Base-by-base conservation (phyloP, 1,140 invertebrate genomes). In the Orius laevigatus region DNA sequence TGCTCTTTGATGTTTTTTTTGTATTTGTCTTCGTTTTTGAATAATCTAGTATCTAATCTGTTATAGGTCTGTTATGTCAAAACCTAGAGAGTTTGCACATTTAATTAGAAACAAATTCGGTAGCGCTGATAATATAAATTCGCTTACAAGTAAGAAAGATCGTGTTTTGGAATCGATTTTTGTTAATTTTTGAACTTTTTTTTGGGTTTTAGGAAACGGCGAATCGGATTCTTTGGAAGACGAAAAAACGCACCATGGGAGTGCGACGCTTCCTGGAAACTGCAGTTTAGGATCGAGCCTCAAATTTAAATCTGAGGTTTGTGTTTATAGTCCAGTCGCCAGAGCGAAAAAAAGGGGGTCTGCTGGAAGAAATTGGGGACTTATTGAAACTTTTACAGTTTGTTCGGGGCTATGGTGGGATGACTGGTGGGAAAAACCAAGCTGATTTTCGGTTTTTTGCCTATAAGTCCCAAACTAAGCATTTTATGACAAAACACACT, bases 71-170 rank as follows among this genome's bases (percentile, higher is more conserved):
- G 88, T 94, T 16, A 94, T 94, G 79, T 89, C 88, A 36, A 94
- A 94, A 67, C 91, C 91, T 35, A 72, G 85, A 48, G 90, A 94
- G 70, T 89, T 95, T 68, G 90, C 90, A 52, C 87, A 94, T 69
- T 70, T 91, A 16, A 89, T 94, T 59, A 90, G 92, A 65, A 93
- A 93, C 65, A 89, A 91, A 68, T 94, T 93, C 70, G 89, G 90
- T 40, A 94, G 89, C 67, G 90, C 89, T 31, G 90, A 94, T 66
- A 94, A 96, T 67, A 93, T 95, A 59, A 84, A 82, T 62, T 81
- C 88, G 58, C 70, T 91, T 60, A 82, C 85, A 70, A 78, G 80
- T 84, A 62, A 73, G 75, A 75, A 56, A n/a, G n/a, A n/a, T n/a
- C n/a, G n/a, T n/a, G n/a, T 55, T 42, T 38, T 38, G 33, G 14